These are phyloP conservation scores for Hesperophylax magnus DNA, from an alignment of 1,140 invertebrate genomes.

Conservation along the genomic window DNA sequence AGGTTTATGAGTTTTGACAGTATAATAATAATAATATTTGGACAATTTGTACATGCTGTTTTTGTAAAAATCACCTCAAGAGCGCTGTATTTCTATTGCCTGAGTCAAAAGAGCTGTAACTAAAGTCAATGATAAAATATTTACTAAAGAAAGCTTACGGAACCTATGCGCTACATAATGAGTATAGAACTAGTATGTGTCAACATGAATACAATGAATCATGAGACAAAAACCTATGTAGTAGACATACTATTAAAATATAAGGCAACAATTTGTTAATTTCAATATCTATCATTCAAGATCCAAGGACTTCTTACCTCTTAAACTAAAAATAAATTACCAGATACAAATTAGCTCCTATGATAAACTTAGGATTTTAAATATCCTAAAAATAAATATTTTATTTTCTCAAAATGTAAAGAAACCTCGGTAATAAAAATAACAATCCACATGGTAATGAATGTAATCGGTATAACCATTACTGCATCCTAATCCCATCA, in stretches of 20 bases:
- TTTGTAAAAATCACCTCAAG: no score
- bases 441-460: no score
- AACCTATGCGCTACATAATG: neutral
- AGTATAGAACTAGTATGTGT: neutral
- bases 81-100: neutral
- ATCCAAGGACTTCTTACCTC: neutral
- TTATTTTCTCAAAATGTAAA: no score
- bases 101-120: neutral
- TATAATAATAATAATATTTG: no score
- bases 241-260: slow-evolving; percentile 18
- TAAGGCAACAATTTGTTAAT: slow-evolving; percentile 19
- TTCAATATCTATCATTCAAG: slow-evolving; percentile 17
- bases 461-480: no score
- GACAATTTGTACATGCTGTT: no score
- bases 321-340: slow-evolving; percentile 31
- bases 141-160: neutral
- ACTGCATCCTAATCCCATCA: no score
- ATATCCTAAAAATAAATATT: no score
- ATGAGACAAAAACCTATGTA: neutral
- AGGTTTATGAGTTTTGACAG: no score
- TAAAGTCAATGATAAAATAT: neutral
- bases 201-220: neutral
- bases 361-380: slow-evolving; percentile 4
- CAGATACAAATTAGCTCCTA: slow-evolving; percentile 7
- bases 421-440: no score